Conservation (phyloP, 2,113 vertebrate species). For the Macaca fascicularis region T2T-MFA8v1.1 NC_088385.1:111073501-111074000, state of each 20-base stretch:
- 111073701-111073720: background rate
- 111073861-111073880: background rate
- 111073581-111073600: background rate
- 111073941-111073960: background rate
- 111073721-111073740: background rate
- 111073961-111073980: background rate
- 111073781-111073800: background rate
- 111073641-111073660: background rate
- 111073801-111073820: background rate
- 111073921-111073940: background rate
- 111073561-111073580: background rate
- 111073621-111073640: background rate
- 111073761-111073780: background rate
- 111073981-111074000: background rate
- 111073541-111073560: background rate
- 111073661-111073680: background rate
- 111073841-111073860: background rate
- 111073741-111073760: background rate
- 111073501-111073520: background rate
- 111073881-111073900: background rate
- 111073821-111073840: background rate
- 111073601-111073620: background rate
- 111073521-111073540: background rate
- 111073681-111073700: background rate
- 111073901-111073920: background rate